Evolutionary conservation across 2,797 vertebrate species (phyloP), one percentile per base, ranked within the genome.

Genomic region (Harpagifer antarcticus): DNA sequence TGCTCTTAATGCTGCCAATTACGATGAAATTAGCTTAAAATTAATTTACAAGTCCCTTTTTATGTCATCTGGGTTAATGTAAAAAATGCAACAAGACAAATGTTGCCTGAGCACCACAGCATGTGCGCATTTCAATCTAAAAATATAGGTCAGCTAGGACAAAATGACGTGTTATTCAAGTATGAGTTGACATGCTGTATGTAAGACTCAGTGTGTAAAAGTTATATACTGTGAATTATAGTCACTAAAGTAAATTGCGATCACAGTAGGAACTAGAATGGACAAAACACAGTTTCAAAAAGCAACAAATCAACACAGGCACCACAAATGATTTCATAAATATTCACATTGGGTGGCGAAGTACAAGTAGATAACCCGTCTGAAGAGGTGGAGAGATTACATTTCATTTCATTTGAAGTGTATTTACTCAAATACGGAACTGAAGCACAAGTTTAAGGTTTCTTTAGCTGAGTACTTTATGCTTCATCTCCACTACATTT

Each of bases 1-100:
- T 57, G 33, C 16, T 59, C 63, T 72, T 72, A 65, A 53, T 72
- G 40, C 44, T 45, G 40, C 10, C 15, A 47, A 23, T 75, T 74
- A 55, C 11, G n/a, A 68, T 48, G 8, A 57, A 75, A 54, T 69
- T 1, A n/a, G 50, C n/a, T 64, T 37, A 16, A 60, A 12, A 78
- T 56, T 14, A 27, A 40, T 70, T 67, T 43, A 19, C 15, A 48
- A 2, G 5, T 47, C 9, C 8, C 63, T 74, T 56, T 43, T 31
- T n/a, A 5, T n/a, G 66, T 40, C 14, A 10, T 15, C 16, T 40
- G 20, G 20, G 13, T 63, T 11, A 23, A 45, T 45, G 17, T 43
- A 60, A 44, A 3, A 37, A 45, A 10, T 52, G 14, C 9, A 31
- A 20, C 33, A 42, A 20, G 7, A 10, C 43, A 20, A 23, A 63